Base-by-base conservation (phyloP, 2,888 invertebrate species). In the Aphidius colemani region DNA sequence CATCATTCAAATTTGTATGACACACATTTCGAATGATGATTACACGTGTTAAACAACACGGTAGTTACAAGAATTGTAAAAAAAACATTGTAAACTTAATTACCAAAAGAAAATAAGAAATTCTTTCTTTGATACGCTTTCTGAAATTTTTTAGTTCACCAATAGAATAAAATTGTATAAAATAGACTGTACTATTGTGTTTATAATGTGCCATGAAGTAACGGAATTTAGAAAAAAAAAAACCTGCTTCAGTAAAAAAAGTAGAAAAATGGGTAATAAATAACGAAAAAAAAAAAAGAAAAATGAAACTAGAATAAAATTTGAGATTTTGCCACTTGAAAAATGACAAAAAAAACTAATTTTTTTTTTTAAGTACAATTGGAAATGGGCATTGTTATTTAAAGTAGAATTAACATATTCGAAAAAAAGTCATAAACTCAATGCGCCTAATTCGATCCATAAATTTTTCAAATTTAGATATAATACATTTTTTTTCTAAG, bases 81-180 rank as follows among this genome's bases (percentile, higher is more conserved):
- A 57, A 48, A 53, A 51, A 45, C 56, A 44, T 50, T 45, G 49
- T 48, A 53, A 57, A 57, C 39, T 55, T 60, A 0, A 30, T 30
- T 30, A 30, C 30, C 30, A 58, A 61, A 61, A 69, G 65, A 69
- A 71, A 75, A 58, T 60, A 61, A 69, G 65, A 69, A 71, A 75
- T 75, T 76, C 73, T 68, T 64, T 44, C 55, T 75, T 74, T 57
- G 74, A 70, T 67, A 74, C 75, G 75, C 73, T 75, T 72, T 75
- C 69, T 68, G 71, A 69, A 66, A 65, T 67, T 65, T 30, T 30
- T 30, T 57, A 39, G 9, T 46, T 68, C 63, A 66, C 68, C 67
- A 69, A 63, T 64, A 68, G 67, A 71, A 71, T 68, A 63, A 56
- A 56, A 45, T 46, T 11, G 44, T 41, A 56, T 59, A 49, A 51